Conservation (phyloP, 2,888 invertebrate species). For the Chromoteleia sp. region DNA sequence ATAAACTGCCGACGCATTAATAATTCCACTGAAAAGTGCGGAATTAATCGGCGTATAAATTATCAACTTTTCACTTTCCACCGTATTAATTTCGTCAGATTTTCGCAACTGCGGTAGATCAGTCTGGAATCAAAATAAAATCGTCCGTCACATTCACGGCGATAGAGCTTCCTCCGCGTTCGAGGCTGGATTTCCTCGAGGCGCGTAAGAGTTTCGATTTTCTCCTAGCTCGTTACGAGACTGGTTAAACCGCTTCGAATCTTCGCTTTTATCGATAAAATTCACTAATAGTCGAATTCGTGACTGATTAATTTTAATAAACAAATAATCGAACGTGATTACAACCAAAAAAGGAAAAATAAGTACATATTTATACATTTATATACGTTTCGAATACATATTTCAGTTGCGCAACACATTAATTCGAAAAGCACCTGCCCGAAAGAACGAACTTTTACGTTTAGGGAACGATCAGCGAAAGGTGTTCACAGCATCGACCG, state of each 20-base stretch:
- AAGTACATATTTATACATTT: no score
- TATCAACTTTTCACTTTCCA: constrained; percentile 23
- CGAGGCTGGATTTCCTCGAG: constrained; percentile 53
- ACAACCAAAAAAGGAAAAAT: neutral
- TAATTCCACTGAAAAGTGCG: neutral
- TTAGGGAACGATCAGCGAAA: neutral
- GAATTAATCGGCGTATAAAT: neutral
- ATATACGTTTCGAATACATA: no score
- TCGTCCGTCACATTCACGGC: constrained; percentile 8
- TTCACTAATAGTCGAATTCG: constrained; percentile 17
- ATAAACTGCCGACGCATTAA: neutral
- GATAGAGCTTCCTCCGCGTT: constrained; percentile 30
- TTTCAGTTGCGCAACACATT: neutral
- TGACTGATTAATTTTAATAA: neutral
- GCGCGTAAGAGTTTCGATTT: constrained; percentile 72
- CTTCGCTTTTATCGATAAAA: neutral
- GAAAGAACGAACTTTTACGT: neutral
- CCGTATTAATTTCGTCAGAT: neutral
- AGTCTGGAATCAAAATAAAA: constrained; percentile 25
- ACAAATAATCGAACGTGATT: neutral
- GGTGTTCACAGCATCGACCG: neutral
- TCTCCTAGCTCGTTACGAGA: constrained; percentile 70
- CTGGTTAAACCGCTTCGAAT: constrained; percentile 44
- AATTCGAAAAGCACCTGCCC: neutral
- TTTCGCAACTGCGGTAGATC: neutral